Evolutionary conservation across 2,797 vertebrate species (phyloP).

Genomic region (Saxicola maurus): DNA sequence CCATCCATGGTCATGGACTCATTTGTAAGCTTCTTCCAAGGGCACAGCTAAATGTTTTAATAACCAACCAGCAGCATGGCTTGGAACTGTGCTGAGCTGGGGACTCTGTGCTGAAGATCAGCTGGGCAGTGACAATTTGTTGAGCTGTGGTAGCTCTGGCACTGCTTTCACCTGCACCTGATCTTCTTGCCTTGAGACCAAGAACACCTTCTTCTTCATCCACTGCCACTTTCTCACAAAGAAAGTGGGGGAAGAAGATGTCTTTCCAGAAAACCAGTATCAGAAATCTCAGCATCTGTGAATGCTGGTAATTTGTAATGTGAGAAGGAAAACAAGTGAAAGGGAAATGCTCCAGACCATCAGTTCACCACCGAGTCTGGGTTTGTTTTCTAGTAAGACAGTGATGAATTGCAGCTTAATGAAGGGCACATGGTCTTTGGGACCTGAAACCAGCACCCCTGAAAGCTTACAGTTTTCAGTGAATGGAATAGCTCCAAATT

Average conservation of each 20-base stretch:
- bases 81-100: neutral
- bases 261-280: neutral
- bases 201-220: neutral
- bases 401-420: neutral
- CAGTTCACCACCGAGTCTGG: neutral
- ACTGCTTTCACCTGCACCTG: neutral
- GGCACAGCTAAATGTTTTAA: neutral
- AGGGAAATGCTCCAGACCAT: neutral
- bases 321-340: neutral
- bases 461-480: neutral
- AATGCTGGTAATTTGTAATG: neutral
- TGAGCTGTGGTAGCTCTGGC: neutral
- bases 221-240: neutral
- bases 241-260: neutral
- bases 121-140: neutral
- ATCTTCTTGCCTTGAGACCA: neutral
- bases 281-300: neutral
- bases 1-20: neutral
- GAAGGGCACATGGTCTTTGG: neutral
- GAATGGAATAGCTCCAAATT: neutral
- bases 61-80: neutral
- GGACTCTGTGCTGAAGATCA: neutral
- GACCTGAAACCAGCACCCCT: neutral
- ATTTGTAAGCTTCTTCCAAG: neutral
- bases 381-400: neutral